Conservation (phyloP, 2,888 invertebrate genomes). For the Sicus ferrugineus region DNA sequence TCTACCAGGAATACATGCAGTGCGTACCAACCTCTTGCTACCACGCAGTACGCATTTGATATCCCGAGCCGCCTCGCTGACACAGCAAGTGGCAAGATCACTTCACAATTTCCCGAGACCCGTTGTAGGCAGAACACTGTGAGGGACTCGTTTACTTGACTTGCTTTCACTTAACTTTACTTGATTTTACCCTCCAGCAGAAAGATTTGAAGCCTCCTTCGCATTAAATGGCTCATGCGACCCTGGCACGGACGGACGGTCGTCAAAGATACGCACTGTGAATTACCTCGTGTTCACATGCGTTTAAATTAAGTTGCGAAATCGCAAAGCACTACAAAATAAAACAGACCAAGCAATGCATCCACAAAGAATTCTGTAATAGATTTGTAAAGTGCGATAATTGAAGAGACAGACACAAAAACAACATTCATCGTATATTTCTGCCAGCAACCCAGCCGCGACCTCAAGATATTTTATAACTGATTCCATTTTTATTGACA, state of each 20-base stretch:
- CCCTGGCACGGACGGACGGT: background rate
- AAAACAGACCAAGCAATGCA: background rate
- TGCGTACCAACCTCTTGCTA: too few relatives aligned
- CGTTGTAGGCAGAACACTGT: too few relatives aligned
- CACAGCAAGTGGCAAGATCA: too few relatives aligned
- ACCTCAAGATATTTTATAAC: background rate
- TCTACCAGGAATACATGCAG: background rate
- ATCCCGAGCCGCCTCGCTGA: too few relatives aligned
- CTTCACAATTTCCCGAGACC: too few relatives aligned
- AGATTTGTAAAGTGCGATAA: constrained; percentile 23
- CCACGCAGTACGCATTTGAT: too few relatives aligned
- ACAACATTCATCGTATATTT: background rate
- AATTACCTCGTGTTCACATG: constrained; percentile 5
- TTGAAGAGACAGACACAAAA: background rate
- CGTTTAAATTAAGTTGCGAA: constrained; percentile 23
- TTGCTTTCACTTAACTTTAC: too few relatives aligned
- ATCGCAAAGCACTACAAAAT: background rate
- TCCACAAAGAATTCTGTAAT: constrained; percentile 20
- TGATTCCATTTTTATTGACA: background rate
- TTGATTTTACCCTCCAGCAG: too few relatives aligned
- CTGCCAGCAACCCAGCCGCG: background rate
- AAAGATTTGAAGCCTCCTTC: too few relatives aligned
- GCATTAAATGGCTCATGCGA: too few relatives aligned
- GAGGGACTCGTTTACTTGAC: too few relatives aligned
- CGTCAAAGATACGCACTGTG: background rate